phyloP scores from a whole-genome alignment of 2,797 vertebrate genomes.

The Platyrinchus mystaceus region DNA sequence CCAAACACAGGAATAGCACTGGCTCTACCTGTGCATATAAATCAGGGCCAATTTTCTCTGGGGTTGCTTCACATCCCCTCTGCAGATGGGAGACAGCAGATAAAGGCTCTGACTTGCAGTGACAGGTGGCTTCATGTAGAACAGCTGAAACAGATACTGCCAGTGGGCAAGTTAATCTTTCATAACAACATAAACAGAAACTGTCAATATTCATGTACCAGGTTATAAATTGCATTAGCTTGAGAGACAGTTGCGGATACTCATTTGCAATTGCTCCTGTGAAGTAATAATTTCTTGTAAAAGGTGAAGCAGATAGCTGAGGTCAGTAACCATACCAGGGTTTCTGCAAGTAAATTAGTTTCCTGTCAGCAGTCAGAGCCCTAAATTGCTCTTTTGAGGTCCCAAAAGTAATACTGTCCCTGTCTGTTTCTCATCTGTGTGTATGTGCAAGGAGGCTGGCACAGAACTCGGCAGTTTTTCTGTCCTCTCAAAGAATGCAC shows the following conservation, averaged over 20 bases:
- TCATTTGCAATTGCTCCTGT: not conserved
- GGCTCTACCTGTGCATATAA: not conserved
- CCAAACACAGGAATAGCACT: not conserved
- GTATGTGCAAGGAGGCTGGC: not conserved
- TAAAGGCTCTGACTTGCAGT: not conserved
- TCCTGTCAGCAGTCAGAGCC: not conserved
- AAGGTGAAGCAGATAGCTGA: not conserved
- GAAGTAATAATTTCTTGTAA: not conserved
- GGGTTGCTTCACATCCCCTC: not conserved
- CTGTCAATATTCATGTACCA: not conserved
- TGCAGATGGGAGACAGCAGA: not conserved
- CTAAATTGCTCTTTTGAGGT: not conserved
- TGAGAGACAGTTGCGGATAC: not conserved
- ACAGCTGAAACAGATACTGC: slow-evolving; percentile 19
- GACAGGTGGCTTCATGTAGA: slow-evolving; percentile 16
- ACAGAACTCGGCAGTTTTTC: not conserved
- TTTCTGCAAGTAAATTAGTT: not conserved
- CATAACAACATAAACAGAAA: slow-evolving; percentile 12
- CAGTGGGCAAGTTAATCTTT: not conserved
- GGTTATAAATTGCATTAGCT: not conserved
- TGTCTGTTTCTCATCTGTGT: not conserved
- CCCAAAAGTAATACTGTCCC: not conserved
- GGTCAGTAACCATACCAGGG: not conserved
- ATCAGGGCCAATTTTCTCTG: not conserved
- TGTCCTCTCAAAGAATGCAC: not conserved